These are phyloP conservation scores for Mus spicilegus DNA, from an alignment of 2,113 vertebrate species.

Conservation along the genomic window DNA sequence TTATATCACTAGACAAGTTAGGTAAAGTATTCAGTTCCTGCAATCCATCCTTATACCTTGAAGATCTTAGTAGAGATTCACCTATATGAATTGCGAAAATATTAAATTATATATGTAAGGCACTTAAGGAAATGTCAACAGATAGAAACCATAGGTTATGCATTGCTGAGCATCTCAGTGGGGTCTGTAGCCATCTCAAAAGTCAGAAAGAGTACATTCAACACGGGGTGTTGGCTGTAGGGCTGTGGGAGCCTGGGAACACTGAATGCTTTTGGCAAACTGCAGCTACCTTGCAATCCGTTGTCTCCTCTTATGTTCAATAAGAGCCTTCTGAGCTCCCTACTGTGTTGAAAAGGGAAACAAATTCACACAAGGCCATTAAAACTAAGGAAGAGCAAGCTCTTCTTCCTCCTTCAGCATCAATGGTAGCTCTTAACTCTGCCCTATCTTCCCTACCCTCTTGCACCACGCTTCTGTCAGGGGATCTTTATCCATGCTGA, in stretches of 20 bases:
- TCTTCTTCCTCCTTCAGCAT: fast-evolving
- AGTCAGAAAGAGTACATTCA: background rate
- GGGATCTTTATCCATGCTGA: background rate
- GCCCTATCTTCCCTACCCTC: background rate
- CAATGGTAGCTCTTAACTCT: fast-evolving
- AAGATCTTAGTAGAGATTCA: background rate
- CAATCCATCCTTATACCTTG: background rate
- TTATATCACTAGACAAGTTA: background rate
- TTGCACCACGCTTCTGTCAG: background rate
- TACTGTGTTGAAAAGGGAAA: background rate
- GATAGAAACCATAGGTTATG: background rate
- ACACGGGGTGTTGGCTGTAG: background rate
- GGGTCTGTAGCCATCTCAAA: background rate
- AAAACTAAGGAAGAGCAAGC: background rate
- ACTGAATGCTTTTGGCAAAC: background rate
- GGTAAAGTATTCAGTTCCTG: background rate
- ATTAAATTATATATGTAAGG: background rate
- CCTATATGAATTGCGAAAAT: background rate
- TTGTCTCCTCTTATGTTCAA: background rate
- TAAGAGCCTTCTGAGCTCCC: background rate
- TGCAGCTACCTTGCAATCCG: background rate
- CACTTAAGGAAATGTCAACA: background rate
- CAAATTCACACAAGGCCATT: background rate
- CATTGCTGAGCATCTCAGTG: background rate
- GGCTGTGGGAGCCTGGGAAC: background rate